Conservation (phyloP, 2,113 vertebrate genomes). For the Lophotis ruficrista region DNA sequence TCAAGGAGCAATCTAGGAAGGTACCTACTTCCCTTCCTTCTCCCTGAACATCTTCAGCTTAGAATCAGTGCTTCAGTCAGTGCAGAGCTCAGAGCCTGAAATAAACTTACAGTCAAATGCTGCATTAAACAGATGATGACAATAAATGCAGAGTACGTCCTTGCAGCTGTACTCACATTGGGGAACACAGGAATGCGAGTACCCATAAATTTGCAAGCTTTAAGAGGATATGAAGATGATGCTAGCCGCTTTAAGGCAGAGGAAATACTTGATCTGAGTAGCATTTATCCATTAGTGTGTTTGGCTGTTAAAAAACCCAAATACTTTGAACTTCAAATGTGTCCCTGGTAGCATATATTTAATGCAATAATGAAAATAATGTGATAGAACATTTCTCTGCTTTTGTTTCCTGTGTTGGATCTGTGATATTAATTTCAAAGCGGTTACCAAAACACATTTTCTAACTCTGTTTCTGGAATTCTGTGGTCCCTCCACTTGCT, state of each 20-base stretch:
- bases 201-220: neutral
- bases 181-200: neutral
- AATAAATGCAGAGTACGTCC: neutral
- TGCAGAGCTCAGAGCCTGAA: neutral
- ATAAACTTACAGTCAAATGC: neutral
- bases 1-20: neutral
- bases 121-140: neutral
- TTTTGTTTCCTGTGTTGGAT: neutral
- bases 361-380: neutral
- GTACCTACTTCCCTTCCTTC: neutral
- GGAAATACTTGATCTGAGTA: neutral
- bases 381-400: neutral
- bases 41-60: neutral
- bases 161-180: neutral
- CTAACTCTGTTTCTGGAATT: neutral
- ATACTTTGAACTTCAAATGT: neutral
- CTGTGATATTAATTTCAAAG: neutral
- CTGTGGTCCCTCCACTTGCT: neutral
- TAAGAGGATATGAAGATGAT: neutral
- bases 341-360: neutral
- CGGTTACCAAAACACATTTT: neutral
- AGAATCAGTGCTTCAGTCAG: neutral
- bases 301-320: neutral
- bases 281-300: neutral
- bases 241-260: neutral